A percentile compares a stretch with the other conserved stretches of the same genome.
phyloP scores from a whole-genome alignment of 2,113 vertebrate species.

The Cercopithecus mona region DNA sequence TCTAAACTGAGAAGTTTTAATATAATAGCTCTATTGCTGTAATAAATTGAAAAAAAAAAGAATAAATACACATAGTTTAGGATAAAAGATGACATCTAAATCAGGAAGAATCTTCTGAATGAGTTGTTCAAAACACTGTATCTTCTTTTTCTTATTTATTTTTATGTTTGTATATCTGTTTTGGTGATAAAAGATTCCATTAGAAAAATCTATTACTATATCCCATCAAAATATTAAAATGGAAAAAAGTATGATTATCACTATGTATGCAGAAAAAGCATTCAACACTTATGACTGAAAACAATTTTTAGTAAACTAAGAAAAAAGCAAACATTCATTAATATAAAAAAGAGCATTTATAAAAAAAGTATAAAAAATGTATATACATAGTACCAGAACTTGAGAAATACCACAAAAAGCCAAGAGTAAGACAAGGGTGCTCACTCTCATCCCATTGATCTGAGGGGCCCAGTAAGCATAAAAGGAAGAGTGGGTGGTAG shows the following conservation, averaged over 20 bases:
- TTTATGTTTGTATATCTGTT: not conserved
- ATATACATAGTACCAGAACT: not conserved
- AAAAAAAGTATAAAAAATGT: not conserved
- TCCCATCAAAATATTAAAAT: not conserved
- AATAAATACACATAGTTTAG: slow-evolving; percentile 18
- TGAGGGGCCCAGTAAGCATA: not conserved
- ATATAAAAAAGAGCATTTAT: not conserved
- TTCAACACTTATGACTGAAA: not conserved
- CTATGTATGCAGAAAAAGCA: not conserved
- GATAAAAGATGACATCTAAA: slow-evolving; percentile 15
- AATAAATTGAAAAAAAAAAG: slow-evolving; percentile 31
- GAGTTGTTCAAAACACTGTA: slow-evolving; percentile 14
- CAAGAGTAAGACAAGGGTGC: not conserved
- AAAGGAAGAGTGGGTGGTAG: not conserved
- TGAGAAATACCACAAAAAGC: not conserved
- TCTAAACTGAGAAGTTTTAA: slow-evolving; percentile 38
- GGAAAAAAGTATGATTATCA: not conserved
- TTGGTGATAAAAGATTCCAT: not conserved
- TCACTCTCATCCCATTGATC: not conserved
- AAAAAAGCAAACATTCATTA: not conserved
- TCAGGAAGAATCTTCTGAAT: slow-evolving; percentile 10
- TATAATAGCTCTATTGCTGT: not conserved
- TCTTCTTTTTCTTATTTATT: slow-evolving; percentile 35
- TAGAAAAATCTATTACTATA: not conserved
- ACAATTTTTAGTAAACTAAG: not conserved